Base-by-base conservation (phyloP, 2,113 vertebrate genomes). In the Halcyon senegalensis region DNA sequence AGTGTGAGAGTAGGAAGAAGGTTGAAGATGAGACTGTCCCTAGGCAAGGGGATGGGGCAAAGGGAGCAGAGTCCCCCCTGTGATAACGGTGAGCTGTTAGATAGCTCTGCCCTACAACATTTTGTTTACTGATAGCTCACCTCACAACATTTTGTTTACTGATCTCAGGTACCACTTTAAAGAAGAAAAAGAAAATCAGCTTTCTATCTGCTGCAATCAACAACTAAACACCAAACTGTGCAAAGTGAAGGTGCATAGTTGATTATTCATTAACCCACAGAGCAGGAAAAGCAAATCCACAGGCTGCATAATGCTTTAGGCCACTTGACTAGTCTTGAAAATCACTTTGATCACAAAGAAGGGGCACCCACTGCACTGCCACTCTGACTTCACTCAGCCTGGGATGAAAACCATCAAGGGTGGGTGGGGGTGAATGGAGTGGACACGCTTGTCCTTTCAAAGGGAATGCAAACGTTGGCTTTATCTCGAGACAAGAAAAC, bases 211-310 rank as follows among this genome's bases (percentile, higher is more conserved):
- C 59, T 86, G 37, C 37, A 87, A 67, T 46, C 17, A 79, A 66
- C 21, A 94, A 80, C 59, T 84, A 53, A 91, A 84, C 31, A 84
- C 28, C 10, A 73, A 82, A 72, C 21, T 66, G 67, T 4, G 31
- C 44, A 80, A 91, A 39, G 72, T 39, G 44, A 87, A 87, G 5
- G 24, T 50, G 73, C 31, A 50, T 28, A 44, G 21, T 31, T 31
- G 50, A 70, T 91, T 95, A 83, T 62, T 83, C 58, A 77, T 93
- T 90, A 96, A 93, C 51, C 28, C n/a, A 37, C 23, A 39, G 33
- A 7, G 16, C 28, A 69, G 8, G 18, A 64, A 48, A 96, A 77
- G 5, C 66, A 87, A 76, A 93, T 69, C 82, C 74, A 74, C 18
- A 82, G 58, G 28, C 62, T 20, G 7, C n/a, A 17, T 25, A 88